A percentile compares a stretch with the other conserved stretches of the same genome.
These are phyloP conservation scores for Phainopepla nitens DNA, from an alignment of 2,113 vertebrate genomes.

Conservation along the genomic window DNA sequence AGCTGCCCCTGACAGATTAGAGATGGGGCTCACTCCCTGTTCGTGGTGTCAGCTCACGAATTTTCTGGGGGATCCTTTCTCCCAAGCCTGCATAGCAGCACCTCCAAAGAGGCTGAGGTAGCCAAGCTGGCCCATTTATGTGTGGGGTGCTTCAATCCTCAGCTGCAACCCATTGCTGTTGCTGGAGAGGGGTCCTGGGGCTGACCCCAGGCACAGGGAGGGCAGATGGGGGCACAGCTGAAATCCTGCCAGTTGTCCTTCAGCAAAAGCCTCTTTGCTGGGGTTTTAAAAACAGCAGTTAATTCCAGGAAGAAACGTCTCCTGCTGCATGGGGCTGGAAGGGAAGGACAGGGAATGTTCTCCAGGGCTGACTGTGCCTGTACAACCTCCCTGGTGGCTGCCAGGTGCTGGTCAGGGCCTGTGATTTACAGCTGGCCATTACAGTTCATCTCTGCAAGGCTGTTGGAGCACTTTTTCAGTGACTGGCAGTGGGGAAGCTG, in stretches of 20 bases:
- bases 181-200: background rate
- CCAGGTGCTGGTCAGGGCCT: background rate
- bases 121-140: background rate
- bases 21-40: background rate
- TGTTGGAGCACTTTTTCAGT: background rate
- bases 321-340: background rate
- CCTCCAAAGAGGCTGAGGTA: fast-evolving
- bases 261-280: background rate
- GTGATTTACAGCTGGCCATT: background rate
- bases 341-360: background rate
- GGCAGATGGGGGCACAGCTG: background rate
- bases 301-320: background rate
- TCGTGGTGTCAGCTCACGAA: background rate
- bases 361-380: background rate
- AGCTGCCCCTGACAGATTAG: background rate
- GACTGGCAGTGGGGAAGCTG: background rate
- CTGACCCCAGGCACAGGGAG: background rate
- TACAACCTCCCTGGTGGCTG: background rate
- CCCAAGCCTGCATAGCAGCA: background rate
- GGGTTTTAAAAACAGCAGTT: background rate
- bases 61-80: background rate
- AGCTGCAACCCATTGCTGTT: background rate
- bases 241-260: background rate
- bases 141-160: background rate
- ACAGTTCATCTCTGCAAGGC: background rate